These are phyloP conservation scores for Ceramica pisi DNA, from an alignment of 2,888 invertebrate genomes.

Conservation along the genomic window DNA sequence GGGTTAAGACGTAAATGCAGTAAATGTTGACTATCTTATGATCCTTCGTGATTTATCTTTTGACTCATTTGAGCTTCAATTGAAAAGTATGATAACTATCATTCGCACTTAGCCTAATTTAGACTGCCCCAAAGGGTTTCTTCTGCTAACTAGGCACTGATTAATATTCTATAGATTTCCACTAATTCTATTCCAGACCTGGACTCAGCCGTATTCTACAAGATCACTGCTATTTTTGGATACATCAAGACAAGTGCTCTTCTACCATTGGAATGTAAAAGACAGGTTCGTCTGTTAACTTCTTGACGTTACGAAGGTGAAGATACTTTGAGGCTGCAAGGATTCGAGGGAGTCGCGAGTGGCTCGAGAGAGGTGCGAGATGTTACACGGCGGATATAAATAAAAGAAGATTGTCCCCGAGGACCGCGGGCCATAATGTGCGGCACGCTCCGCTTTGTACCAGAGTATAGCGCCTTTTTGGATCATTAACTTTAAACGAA, in stretches of 20 bases:
- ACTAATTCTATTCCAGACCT: not conserved
- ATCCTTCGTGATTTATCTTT: not conserved
- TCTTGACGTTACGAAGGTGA: conserved; percentile 43
- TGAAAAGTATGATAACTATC: not conserved
- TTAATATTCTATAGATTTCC: not conserved
- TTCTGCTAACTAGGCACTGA: not conserved
- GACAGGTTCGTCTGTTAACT: conserved; percentile 16
- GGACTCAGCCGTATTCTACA: not conserved
- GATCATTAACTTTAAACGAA: not conserved
- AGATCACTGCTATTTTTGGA: conserved; percentile 9
- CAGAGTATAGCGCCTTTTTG: conserved; percentile 13
- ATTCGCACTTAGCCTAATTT: not conserved
- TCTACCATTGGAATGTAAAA: conserved; percentile 25
- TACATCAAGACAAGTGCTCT: conserved; percentile 11
- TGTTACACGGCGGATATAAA: conserved; percentile 85
- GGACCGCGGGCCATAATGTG: conserved; percentile 82
- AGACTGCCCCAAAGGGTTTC: not conserved
- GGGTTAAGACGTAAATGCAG: too few species aligned
- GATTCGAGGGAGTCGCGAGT: conserved; percentile 65
- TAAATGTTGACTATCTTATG: not conserved
- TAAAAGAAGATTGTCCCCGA: conserved; percentile 86
- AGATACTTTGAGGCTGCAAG: conserved; percentile 56
- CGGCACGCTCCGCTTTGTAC: conserved; percentile 66
- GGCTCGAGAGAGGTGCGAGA: conserved; percentile 78
- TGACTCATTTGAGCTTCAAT: not conserved